Percentiles rank a stretch among this genome's conserved stretches.
phyloP scores from a whole-genome alignment of 2,797 vertebrate species.

The Percopsis omiscomaycus region DNA sequence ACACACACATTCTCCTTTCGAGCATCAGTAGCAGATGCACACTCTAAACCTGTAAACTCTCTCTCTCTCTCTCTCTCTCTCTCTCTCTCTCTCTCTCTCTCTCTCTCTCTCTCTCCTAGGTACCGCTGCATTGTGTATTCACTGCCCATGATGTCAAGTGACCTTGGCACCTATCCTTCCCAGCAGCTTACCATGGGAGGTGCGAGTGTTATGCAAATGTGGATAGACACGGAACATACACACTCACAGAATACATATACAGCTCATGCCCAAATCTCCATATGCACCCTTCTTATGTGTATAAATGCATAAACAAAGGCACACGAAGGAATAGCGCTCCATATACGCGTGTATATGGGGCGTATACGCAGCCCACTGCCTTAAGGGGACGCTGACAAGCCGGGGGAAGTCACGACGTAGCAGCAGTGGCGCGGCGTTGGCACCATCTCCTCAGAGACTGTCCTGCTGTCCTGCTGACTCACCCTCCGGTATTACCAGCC shows the following conservation, averaged over 20 bases:
- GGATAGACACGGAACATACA: not conserved
- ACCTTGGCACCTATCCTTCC: slow-evolving; percentile 47
- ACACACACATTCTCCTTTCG: not conserved
- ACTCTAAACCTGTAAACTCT: no score
- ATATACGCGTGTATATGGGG: no score
- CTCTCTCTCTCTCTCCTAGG: slow-evolving; percentile 6
- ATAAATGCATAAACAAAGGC: slow-evolving; percentile 2
- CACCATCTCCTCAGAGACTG: slow-evolving; percentile 58
- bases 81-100: not conserved
- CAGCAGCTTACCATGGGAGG: slow-evolving; percentile 25
- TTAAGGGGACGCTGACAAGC: slow-evolving; percentile 6
- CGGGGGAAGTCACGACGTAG: slow-evolving; percentile 37
- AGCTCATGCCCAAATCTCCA: not conserved
- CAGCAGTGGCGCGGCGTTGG: slow-evolving; percentile 18
- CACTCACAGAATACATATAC: not conserved
- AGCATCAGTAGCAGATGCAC: no score
- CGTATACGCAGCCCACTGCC: not conserved
- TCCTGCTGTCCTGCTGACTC: slow-evolving; percentile 71
- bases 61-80: not conserved
- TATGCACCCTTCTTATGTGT: slow-evolving; percentile 3
- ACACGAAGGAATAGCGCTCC: not conserved
- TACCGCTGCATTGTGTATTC: slow-evolving; percentile 35
- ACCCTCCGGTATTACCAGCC: slow-evolving; percentile 54
- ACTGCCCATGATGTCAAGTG: slow-evolving; percentile 27
- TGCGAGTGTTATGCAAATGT: slow-evolving; percentile 9